phyloP scores from a whole-genome alignment of 2,888 invertebrate genomes.

The Dioctria linearis region DNA sequence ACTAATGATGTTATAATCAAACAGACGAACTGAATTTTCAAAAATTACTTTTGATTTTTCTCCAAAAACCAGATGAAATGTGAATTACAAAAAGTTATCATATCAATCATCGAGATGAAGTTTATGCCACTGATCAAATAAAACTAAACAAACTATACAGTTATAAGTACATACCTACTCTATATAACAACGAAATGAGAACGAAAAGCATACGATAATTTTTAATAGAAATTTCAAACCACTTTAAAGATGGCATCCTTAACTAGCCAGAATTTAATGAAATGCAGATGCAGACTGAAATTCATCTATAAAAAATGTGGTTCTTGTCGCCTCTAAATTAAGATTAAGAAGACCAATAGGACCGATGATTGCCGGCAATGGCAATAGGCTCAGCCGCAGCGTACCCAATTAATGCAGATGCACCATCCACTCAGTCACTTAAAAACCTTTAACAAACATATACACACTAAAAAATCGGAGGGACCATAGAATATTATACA shows the following conservation, averaged over 20 bases:
- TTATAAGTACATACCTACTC: not conserved
- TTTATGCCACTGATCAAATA: constrained; percentile 4
- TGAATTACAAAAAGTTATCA: not conserved
- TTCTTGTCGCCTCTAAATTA: not conserved
- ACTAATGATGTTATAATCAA: too few species aligned
- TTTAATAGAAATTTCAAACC: not conserved
- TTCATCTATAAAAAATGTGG: not conserved
- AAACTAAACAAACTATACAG: not conserved
- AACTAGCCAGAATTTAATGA: not conserved
- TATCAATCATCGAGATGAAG: constrained; percentile 5
- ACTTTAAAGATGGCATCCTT: not conserved
- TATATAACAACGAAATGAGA: not conserved
- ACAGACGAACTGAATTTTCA: too few species aligned
- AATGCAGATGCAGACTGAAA: not conserved
- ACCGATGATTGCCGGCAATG: not conserved
- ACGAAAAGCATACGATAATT: not conserved
- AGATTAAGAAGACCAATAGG: not conserved
- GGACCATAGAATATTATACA: not conserved
- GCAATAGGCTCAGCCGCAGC: not conserved
- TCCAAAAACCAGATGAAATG: too few species aligned
- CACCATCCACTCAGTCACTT: constrained; percentile 7
- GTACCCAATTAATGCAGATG: not conserved
- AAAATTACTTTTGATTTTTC: too few species aligned
- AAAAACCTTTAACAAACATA: not conserved
- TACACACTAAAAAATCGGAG: not conserved